Evolutionary conservation across 2,888 invertebrate species (phyloP).

Genomic region (Epistrophe eligans): DNA sequence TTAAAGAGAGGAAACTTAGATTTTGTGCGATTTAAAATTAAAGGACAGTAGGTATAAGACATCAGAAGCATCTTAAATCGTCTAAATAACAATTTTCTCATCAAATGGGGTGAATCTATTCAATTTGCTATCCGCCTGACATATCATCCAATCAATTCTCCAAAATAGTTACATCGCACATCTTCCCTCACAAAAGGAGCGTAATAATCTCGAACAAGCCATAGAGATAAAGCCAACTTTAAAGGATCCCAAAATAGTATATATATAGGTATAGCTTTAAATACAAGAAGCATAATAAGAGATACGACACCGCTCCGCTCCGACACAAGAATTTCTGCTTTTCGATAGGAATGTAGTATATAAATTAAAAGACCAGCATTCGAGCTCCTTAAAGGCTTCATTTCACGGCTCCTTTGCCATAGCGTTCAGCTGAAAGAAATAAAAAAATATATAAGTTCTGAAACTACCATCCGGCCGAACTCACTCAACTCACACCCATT

Average conservation of each 20-base stretch:
- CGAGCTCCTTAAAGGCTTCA: conserved; percentile 75
- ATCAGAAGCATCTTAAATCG: background rate
- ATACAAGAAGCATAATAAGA: background rate
- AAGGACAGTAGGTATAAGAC: background rate
- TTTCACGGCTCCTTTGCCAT: conserved; percentile 73
- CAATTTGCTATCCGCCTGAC: conserved; percentile 72
- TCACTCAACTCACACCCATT: conserved; percentile 47
- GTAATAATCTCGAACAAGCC: background rate
- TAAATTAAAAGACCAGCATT: conserved; percentile 73
- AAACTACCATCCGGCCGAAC: conserved; percentile 46
- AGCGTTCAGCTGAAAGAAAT: conserved; percentile 2
- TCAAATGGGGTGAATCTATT: conserved; percentile 72
- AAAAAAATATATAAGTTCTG: conserved; percentile 19
- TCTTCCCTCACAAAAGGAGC: background rate
- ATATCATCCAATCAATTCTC: conserved; percentile 70
- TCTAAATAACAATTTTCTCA: conserved; percentile 71
- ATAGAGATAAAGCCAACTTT: conserved; percentile 48
- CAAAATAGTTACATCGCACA: conserved; percentile 20
- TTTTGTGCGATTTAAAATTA: conserved; percentile 1
- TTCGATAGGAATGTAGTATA: conserved; percentile 64
- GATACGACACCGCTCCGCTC: background rate
- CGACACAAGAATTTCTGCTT: background rate
- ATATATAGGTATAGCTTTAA: conserved; percentile 54
- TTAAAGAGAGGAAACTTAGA: conserved; percentile 61
- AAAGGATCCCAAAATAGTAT: conserved; percentile 45